A percentile compares a stretch with the other conserved stretches of the same genome.
phyloP scores from a whole-genome alignment of 1,140 invertebrate species.

The Protaetia brevitarsis region DNA sequence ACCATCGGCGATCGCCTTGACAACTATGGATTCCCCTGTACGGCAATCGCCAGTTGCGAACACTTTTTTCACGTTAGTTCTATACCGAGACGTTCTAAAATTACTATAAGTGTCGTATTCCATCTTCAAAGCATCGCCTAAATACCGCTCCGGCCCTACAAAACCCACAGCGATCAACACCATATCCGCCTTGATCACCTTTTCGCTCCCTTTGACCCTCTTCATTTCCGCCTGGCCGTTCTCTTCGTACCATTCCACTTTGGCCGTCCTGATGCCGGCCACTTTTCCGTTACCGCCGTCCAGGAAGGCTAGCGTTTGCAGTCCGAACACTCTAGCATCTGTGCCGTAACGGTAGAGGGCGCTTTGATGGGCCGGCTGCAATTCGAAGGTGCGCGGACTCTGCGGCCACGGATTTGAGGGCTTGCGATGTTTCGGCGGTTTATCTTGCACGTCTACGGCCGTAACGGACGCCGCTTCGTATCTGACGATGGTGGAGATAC shows the following conservation, averaged over 20 bases:
- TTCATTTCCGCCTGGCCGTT: slow-evolving; percentile 92
- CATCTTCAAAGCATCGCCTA: slow-evolving; percentile 81
- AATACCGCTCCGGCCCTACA: slow-evolving; percentile 89
- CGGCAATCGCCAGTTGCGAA: slow-evolving; percentile 98
- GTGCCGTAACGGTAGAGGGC: slow-evolving; percentile 70
- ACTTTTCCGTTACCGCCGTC: slow-evolving; percentile 89
- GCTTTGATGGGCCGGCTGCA: slow-evolving; percentile 98
- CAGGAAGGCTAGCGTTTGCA: slow-evolving; percentile 91
- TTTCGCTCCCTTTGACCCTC: slow-evolving; percentile 78
- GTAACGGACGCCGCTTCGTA: slow-evolving; percentile 96
- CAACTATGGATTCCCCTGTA: slow-evolving; percentile 94
- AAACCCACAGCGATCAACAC: slow-evolving; percentile 98
- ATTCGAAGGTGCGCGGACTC: slow-evolving; percentile 91
- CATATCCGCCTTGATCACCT: slow-evolving; percentile 83
- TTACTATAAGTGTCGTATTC: slow-evolving; percentile 89
- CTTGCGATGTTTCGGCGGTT: slow-evolving; percentile 76
- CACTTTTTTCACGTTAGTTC: slow-evolving; percentile 78
- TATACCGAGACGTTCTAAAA: slow-evolving; percentile 81
- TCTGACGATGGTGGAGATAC: slow-evolving; percentile 93
- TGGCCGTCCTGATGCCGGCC: slow-evolving; percentile 81
- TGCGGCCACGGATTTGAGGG: slow-evolving; percentile 97
- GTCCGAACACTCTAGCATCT: slow-evolving; percentile 91
- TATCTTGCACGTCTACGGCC: slow-evolving; percentile 95
- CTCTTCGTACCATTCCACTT: slow-evolving; percentile 93
- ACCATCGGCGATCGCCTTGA: slow-evolving; percentile 97